Conservation (phyloP, 2,888 invertebrate genomes). For the Sphinx pinastri region DNA sequence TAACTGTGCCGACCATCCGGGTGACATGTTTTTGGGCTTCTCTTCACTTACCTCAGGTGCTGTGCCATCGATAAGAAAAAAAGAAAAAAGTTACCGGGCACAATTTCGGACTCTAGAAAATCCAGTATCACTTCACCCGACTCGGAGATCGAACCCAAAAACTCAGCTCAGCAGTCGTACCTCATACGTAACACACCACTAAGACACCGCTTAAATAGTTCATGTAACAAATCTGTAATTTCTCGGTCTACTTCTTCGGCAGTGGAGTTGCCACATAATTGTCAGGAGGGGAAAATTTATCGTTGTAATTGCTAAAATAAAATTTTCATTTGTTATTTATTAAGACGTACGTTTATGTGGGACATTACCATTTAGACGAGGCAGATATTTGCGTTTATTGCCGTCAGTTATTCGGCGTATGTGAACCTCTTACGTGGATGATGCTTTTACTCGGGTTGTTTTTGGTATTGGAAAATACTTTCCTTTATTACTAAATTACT, state of each 20-base stretch:
- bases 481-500: not conserved
- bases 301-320: conserved; percentile 12
- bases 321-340: conserved; percentile 22
- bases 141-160: too few relatives aligned
- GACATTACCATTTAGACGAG: conserved; percentile 20
- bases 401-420: conserved; percentile 12
- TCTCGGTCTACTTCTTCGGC: not conserved
- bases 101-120: too few relatives aligned
- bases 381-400: conserved; percentile 6
- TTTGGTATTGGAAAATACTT: not conserved
- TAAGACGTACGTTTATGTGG: conserved; percentile 22
- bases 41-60: too few relatives aligned
- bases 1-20: too few relatives aligned
- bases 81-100: too few relatives aligned
- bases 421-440: conserved; percentile 5
- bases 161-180: too few relatives aligned
- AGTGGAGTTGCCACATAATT: not conserved
- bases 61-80: too few relatives aligned
- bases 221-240: too few relatives aligned
- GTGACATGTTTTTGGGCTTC: too few relatives aligned
- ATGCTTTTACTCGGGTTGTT: not conserved
- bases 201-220: too few relatives aligned
- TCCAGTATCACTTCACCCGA: too few relatives aligned
- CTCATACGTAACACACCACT: too few relatives aligned
- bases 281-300: not conserved